phyloP scores from a whole-genome alignment of 2,113 vertebrate species.

The Podiceps cristatus region DNA sequence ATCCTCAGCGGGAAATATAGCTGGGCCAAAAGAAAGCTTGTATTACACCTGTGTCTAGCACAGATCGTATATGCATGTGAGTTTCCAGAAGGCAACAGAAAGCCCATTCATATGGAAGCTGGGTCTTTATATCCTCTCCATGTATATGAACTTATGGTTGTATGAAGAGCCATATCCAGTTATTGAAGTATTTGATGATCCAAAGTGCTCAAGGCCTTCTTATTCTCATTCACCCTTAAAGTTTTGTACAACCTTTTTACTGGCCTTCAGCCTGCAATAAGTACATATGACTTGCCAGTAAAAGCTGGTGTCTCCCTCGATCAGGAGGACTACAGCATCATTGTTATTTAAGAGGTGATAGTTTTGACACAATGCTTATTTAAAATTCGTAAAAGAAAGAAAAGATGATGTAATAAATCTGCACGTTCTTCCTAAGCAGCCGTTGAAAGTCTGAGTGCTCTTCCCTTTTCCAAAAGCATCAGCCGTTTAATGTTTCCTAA shows the following conservation, averaged over 20 bases:
- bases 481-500: conserved; percentile 56
- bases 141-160: conserved; percentile 21
- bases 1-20: not conserved
- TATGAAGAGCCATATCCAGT: conserved; percentile 20
- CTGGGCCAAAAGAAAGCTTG: not conserved
- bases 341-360: conserved; percentile 46
- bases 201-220: not conserved
- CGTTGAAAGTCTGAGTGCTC: conserved; percentile 6
- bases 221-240: not conserved
- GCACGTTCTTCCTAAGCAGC: not conserved
- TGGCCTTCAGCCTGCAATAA: conserved; percentile 3
- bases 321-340: not conserved
- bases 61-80: not conserved
- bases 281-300: not conserved
- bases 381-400: conserved; percentile 41
- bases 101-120: not conserved
- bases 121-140: conserved; percentile 32
- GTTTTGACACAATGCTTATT: conserved; percentile 51
- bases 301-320: not conserved
- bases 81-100: conserved; percentile 20
- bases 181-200: conserved; percentile 33
- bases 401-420: conserved; percentile 43
- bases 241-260: not conserved
- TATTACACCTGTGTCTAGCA: not conserved
- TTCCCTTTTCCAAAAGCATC: conserved; percentile 38